Base-by-base conservation (phyloP, 2,888 invertebrate genomes). In the Lepidochrysops patricia region DNA sequence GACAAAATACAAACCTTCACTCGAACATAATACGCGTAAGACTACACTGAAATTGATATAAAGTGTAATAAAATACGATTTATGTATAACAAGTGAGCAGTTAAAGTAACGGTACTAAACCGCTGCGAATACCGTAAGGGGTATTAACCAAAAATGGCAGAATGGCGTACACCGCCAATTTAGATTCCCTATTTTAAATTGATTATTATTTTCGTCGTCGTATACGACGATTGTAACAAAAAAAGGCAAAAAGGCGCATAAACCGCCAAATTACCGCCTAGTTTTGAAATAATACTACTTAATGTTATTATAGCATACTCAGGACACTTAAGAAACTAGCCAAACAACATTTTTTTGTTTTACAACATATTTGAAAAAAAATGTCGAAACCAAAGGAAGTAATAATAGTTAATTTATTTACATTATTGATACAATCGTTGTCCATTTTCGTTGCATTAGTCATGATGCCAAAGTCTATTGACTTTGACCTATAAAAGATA, bases 101-200 rank as follows among this genome's bases (percentile, higher is more conserved):
- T 80, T 78, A 82, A 76, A 73, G 74, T 84, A 85, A 84, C 87
- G 80, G 87, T 77, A 64, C 68, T 71, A 75, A 75, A 81, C 84
- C 82, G 85, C 81, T 84, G 82, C 78, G 70, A 76, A 82, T 85
- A 85, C 87, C 84, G 85, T 85, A 80, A 74, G 76, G 69, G 72
- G 74, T 71, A 72, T 74, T 74, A 75, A 74, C 79, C 75, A 75
- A 84, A 82, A 80, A 75, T 73, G 69, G 74, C 68, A 72, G 68
- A 70, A 67, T 70, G 70, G 63, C 64, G 65, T 67, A 64, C 72
- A 72, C 70, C 73, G 71, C 76, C 70, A 71, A 74, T 72, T 72
- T 61, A 62, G 68, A 66, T 43, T 57, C 13, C 29, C 19, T 19
- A 48, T 19, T 43, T 15, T 19, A 15, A 37, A 43, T 43, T 43